Percentiles rank a stretch among this genome's conserved stretches.
phyloP scores from a whole-genome alignment of 2,888 invertebrate species.

The Piscicola geometra region DNA sequence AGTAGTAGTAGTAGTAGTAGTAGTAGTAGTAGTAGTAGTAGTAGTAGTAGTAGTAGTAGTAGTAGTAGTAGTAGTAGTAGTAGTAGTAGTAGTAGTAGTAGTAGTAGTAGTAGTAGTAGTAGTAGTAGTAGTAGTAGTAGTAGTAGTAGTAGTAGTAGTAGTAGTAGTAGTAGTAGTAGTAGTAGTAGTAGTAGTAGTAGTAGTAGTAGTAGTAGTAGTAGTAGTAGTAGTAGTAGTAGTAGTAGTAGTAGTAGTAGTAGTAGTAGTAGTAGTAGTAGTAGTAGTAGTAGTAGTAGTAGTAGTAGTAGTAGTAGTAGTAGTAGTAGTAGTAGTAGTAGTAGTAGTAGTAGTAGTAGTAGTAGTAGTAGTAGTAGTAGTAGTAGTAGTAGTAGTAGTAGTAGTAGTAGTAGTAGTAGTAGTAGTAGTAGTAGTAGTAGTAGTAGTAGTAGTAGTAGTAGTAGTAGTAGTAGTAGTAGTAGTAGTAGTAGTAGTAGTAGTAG shows the following conservation, averaged over 20 bases:
- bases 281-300: constrained; percentile 9
- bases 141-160: constrained; percentile 9
- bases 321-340: constrained; percentile 9
- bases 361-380: constrained; percentile 9
- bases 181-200: constrained; percentile 9
- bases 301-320: constrained; percentile 9
- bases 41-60: constrained; percentile 9
- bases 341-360: constrained; percentile 8
- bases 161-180: constrained; percentile 9
- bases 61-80: constrained; percentile 9
- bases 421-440: constrained; percentile 9
- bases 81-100: constrained; percentile 8
- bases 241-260: constrained; percentile 8
- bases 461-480: constrained; percentile 9
- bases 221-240: constrained; percentile 9
- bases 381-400: constrained; percentile 9
- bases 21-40: constrained; percentile 8
- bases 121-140: constrained; percentile 8
- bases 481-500: constrained; percentile 9
- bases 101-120: constrained; percentile 9
- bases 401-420: constrained; percentile 8
- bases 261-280: constrained; percentile 9
- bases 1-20: constrained; percentile 9
- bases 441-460: constrained; percentile 8
- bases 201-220: constrained; percentile 8